Evolutionary conservation across 2,797 vertebrate species (phyloP).

Genomic region (Trematomus bernacchii): DNA sequence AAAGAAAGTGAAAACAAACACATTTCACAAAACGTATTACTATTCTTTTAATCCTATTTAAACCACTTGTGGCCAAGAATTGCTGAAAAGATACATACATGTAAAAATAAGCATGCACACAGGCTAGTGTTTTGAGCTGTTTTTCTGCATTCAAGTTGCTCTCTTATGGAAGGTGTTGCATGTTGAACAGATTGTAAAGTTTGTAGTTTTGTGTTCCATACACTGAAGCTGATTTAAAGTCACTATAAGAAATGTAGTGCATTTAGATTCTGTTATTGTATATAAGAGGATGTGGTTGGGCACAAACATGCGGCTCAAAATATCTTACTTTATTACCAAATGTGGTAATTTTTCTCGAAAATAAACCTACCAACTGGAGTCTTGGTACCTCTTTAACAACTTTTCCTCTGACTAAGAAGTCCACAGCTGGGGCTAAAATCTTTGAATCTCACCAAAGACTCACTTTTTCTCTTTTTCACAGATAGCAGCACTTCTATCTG

Average conservation of each 20-base stretch:
- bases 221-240: not conserved
- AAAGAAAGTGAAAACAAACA: not conserved
- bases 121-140: not conserved
- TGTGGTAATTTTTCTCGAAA: not conserved
- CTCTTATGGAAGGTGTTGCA: not conserved
- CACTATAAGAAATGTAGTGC: not conserved
- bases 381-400: not conserved
- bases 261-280: not conserved
- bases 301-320: not conserved
- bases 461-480: slow-evolving; percentile 1
- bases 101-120: too few relatives aligned
- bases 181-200: not conserved
- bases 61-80: not conserved
- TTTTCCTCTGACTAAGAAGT: not conserved
- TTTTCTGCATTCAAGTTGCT: not conserved
- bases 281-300: not conserved
- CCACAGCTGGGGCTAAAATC: not conserved
- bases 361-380: not conserved
- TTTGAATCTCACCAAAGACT: not conserved
- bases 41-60: not conserved
- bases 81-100: not conserved
- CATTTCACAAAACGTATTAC: not conserved
- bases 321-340: not conserved
- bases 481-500: slow-evolving; percentile 15
- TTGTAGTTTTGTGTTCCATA: not conserved